Evolutionary conservation across 1,140 invertebrate species (phyloP).

Genomic region (Scaptomyza hsui): DNA sequence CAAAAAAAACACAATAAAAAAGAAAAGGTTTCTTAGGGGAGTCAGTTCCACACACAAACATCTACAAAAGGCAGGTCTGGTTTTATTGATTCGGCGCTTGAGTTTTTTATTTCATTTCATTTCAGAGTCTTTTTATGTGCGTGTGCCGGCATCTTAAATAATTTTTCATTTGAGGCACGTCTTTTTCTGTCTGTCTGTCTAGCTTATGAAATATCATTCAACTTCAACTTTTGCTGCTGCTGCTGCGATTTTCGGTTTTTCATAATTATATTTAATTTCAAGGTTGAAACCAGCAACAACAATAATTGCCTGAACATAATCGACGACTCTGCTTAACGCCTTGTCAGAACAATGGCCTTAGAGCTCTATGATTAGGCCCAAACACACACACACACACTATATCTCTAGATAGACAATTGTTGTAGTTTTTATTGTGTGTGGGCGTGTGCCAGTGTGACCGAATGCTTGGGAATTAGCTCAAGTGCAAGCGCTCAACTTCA

Average conservation of each 20-base stretch:
- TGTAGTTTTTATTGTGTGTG: conserved; percentile 40
- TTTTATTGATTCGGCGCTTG: conserved; percentile 77
- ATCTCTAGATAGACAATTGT: conserved; percentile 22
- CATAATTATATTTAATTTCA: conserved; percentile 82
- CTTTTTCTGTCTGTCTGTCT: conserved; percentile 5
- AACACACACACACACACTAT: background rate
- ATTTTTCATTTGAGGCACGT: conserved; percentile 79
- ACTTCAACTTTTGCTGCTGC: conserved; percentile 44
- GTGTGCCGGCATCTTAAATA: conserved; percentile 73
- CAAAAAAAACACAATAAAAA: conserved; percentile 27
- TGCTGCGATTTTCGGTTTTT: conserved; percentile 55
- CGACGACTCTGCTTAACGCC: conserved; percentile 71
- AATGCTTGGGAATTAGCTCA: conserved; percentile 63
- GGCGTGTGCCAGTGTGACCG: conserved; percentile 67
- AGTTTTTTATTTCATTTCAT: conserved; percentile 24
- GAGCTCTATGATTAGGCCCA: conserved; percentile 48
- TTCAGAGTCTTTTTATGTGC: conserved; percentile 44
- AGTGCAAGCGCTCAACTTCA: conserved; percentile 48
- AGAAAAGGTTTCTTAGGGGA: conserved; percentile 46
- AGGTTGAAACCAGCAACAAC: conserved; percentile 70
- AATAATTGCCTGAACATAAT: conserved; percentile 65
- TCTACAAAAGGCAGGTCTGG: conserved; percentile 45
- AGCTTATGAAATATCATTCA: conserved; percentile 74
- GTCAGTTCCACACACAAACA: conserved; percentile 42
- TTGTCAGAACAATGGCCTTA: conserved; percentile 69